These are phyloP conservation scores for Caiman crocodilus DNA, from an alignment of 2,797 vertebrate genomes.

Conservation along the genomic window DNA sequence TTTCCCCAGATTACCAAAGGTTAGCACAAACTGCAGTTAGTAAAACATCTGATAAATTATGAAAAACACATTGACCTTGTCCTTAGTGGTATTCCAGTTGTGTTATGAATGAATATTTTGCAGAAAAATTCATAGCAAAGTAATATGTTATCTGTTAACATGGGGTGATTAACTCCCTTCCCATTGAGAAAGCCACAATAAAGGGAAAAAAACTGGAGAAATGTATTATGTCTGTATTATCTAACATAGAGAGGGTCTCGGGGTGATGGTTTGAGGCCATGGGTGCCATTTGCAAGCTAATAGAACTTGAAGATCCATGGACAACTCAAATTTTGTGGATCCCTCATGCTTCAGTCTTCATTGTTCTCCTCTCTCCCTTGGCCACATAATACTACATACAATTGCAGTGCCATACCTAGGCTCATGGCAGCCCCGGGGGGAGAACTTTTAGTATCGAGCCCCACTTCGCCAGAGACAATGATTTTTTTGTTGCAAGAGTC, in stretches of 20 bases:
- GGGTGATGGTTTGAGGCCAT: neutral
- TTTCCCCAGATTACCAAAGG: neutral
- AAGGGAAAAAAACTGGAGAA: neutral
- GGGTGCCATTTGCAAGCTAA: neutral
- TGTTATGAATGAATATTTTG: neutral
- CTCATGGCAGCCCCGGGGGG: neutral
- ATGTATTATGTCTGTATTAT: neutral
- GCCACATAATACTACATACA: neutral
- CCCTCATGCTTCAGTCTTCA: neutral
- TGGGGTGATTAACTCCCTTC: neutral
- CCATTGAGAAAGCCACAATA: neutral
- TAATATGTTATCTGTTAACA: neutral
- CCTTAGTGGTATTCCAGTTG: neutral
- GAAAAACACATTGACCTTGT: neutral
- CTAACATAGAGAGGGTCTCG: no score
- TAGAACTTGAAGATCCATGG: neutral
- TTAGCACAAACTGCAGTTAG: neutral
- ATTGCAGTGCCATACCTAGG: neutral
- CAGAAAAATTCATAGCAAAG: neutral
- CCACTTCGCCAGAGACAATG: no score
- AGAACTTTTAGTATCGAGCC: no score
- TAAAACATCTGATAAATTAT: neutral
- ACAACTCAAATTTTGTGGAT: neutral
- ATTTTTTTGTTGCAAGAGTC: no score
- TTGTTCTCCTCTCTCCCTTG: neutral